phyloP scores from a whole-genome alignment of 2,888 invertebrate genomes.

The Agonopterix subpropinquella region DNA sequence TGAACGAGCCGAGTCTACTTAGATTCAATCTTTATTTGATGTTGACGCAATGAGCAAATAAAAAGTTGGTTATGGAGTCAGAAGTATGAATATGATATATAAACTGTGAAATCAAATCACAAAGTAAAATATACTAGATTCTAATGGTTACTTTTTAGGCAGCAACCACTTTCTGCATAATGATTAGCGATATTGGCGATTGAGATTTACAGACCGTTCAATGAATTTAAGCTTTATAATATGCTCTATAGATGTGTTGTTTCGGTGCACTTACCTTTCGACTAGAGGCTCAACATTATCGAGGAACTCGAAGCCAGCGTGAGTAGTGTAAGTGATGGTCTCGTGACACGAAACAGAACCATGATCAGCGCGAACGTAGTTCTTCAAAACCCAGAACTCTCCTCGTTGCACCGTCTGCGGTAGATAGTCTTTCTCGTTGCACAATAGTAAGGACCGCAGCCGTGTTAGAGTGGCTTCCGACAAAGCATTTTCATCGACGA shows the following conservation, averaged over 20 bases:
- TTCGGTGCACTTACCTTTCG: conserved; percentile 72
- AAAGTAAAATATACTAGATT: no score
- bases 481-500: conserved; percentile 52
- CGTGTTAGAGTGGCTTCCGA: conserved; percentile 49
- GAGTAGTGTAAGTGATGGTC: conserved; percentile 93
- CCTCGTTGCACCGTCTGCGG: conserved; percentile 82
- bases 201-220: no score
- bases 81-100: not conserved
- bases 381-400: conserved; percentile 92
- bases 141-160: no score
- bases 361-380: conserved; percentile 86
- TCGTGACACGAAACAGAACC: conserved; percentile 84
- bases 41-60: conserved; percentile 11
- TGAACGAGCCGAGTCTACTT: not conserved
- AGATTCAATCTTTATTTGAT: conserved; percentile 5
- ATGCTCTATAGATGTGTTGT: no score
- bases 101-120: no score
- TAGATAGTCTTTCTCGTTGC: conserved; percentile 78
- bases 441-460: conserved; percentile 72
- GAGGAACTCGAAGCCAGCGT: conserved; percentile 93
- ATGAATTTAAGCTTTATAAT: no score
- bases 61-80: conserved; percentile 1
- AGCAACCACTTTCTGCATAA: no score
- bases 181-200: no score
- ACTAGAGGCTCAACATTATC: conserved; percentile 91